Base-by-base conservation (phyloP, 2,888 invertebrate species). In the Conops quadrifasciatus region DNA sequence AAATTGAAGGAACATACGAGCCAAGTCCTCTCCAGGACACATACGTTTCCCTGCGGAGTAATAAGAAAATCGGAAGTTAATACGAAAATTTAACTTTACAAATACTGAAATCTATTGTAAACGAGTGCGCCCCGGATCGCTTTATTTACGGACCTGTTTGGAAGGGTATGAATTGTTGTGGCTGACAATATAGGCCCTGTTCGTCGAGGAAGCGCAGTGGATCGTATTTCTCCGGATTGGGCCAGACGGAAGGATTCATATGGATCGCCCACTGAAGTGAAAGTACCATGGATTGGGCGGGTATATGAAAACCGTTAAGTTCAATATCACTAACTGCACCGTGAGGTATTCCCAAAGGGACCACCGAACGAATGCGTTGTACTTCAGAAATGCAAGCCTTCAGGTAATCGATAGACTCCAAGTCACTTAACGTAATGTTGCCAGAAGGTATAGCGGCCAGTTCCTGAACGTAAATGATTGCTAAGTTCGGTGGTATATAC, bases 281-380 rank as follows among this genome's bases (percentile, higher is more conserved):
- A n/a, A 95, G 87, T 16, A 95, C 86, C 94, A 94, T 88, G 75
- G 90, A 80, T 78, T 91, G 89, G 81, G 90, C 90, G 0, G 92
- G 91, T 66, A 95, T 88, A 69, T 80, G 86, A 80, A 89, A 93
- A n/a, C 89, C 89, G 9, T 87, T 89, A 47, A 93, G 81, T 5
- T 71, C 67, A 0, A 77, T 58, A 43, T 85, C 90, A 78, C 89
- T 84, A 0, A 87, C 79, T 3, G 92, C 90, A 53, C 94, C 94
- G 82, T 95, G 95, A 9, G 96, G 95, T 76, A 95, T 92, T 3
- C 96, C 95, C 43, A 94, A 86, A 0, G 95, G 95, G 0, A 94
- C 92, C 3, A 94, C 92, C 0, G 93, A 90, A 30, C 94, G 88
- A 53, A 94, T 89, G 66, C 96, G 88, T 82, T 94, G 94, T 0